phyloP scores from a whole-genome alignment of 2,888 invertebrate species.

The Nyleta sp. region DNA sequence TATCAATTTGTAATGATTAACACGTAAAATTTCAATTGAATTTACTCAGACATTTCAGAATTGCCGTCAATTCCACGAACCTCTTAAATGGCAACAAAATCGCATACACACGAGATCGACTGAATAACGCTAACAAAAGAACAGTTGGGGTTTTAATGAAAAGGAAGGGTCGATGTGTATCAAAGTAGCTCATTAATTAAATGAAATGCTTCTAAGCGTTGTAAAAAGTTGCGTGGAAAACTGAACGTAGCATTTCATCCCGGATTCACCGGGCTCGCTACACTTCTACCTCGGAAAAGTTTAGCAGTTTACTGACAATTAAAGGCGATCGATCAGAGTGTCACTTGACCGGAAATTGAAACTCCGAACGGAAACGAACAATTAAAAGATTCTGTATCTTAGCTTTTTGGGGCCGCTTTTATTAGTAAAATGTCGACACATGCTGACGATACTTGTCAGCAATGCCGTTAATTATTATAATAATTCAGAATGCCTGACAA shows the following conservation, averaged over 20 bases:
- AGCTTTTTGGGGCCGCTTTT: conserved; percentile 7
- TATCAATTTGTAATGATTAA: too few species aligned
- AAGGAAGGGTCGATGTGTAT: neutral
- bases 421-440: too few species aligned
- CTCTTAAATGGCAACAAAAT: too few species aligned
- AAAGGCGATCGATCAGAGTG: conserved; percentile 35
- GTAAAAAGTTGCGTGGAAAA: conserved; percentile 9
- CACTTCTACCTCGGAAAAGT: conserved; percentile 25
- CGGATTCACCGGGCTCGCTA: neutral
- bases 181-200: conserved; percentile 17
- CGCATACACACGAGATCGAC: too few species aligned
- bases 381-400: conserved; percentile 35
- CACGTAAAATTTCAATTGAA: too few species aligned
- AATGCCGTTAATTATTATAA: too few species aligned
- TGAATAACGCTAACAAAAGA: too few species aligned
- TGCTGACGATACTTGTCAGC: too few species aligned
- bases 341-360: conserved; percentile 44
- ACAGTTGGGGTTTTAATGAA: neutral
- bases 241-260: conserved; percentile 12
- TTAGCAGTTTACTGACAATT: conserved; percentile 43
- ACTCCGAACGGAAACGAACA: conserved; percentile 31
- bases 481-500: too few species aligned
- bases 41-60: too few species aligned
- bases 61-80: too few species aligned
- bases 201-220: conserved; percentile 13